phyloP scores from a whole-genome alignment of 2,888 invertebrate genomes.

The Agrypnus murinus region DNA sequence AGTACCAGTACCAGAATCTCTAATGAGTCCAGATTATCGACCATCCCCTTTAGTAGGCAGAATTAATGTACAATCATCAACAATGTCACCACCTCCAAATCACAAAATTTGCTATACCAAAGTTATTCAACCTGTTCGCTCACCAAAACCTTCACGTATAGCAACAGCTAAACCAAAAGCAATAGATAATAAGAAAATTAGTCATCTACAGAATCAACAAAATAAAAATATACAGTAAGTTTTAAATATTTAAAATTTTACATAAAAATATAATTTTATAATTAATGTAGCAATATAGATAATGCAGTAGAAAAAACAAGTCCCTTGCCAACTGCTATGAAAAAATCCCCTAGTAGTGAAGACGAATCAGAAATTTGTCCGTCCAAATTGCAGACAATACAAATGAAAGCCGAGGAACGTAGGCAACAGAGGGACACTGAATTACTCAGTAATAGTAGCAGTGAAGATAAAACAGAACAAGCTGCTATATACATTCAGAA shows the following conservation, averaged over 20 bases:
- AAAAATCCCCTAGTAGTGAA: constrained; percentile 72
- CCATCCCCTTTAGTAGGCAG: constrained; percentile 63
- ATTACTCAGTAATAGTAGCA: constrained; percentile 60
- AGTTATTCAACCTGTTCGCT: constrained; percentile 52
- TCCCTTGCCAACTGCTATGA: constrained; percentile 61
- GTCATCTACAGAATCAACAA: constrained; percentile 61
- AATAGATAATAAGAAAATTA: constrained; percentile 57
- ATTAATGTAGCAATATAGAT: not conserved
- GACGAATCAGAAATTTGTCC: constrained; percentile 81
- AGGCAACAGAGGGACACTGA: constrained; percentile 64
- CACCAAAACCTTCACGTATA: constrained; percentile 60
- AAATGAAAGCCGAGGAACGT: constrained; percentile 75
- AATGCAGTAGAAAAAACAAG: constrained; percentile 1
- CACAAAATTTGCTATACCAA: constrained; percentile 46
- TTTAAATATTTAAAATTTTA: not conserved
- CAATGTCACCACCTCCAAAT: constrained; percentile 53
- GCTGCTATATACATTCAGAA: constrained; percentile 89
- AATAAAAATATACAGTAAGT: constrained; percentile 53
- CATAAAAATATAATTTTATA: no score
- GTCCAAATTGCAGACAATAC: constrained; percentile 79
- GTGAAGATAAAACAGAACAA: constrained; percentile 68
- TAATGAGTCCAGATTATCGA: constrained; percentile 88
- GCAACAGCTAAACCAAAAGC: constrained; percentile 54
- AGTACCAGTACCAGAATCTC: constrained; percentile 90
- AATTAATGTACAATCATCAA: constrained; percentile 52